Evolutionary conservation across 2,113 vertebrate genomes (phyloP).

Genomic region (Manacus vitellinus): DNA sequence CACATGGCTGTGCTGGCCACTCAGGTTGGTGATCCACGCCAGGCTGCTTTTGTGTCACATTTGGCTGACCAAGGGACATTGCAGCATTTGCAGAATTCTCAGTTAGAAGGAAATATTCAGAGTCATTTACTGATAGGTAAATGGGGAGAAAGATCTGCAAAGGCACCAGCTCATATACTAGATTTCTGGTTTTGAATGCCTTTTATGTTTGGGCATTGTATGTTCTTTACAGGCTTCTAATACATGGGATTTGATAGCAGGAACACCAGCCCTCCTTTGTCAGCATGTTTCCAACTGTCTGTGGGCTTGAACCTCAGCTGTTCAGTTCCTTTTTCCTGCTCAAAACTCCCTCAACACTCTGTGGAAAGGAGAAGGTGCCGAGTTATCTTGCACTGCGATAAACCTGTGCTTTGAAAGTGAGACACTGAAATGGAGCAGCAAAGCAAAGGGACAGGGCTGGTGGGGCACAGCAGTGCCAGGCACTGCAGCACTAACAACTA

Average conservation of each 20-base stretch:
- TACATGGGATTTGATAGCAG: background rate
- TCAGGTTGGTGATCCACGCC: background rate
- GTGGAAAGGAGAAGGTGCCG: background rate
- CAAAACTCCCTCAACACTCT: background rate
- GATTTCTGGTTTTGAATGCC: background rate
- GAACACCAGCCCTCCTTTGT: background rate
- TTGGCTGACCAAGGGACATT: background rate
- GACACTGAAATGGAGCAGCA: background rate
- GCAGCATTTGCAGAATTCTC: background rate
- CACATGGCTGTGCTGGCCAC: background rate
- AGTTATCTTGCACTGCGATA: background rate
- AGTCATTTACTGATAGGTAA: background rate
- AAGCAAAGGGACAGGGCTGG: background rate
- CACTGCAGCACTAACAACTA: constrained; percentile 41
- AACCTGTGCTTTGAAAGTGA: background rate
- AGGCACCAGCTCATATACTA: background rate
- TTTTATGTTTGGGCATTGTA: background rate
- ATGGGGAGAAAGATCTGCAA: background rate
- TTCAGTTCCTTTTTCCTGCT: background rate
- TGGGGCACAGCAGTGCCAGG: background rate
- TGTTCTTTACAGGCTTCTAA: background rate
- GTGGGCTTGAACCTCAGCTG: background rate
- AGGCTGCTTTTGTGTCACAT: background rate
- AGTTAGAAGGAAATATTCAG: background rate
- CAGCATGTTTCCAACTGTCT: background rate